A percentile compares a stretch with the other conserved stretches of the same genome.
These are phyloP conservation scores for Leptinotarsa defecta DNA, from an alignment of 1,140 invertebrate species.

Conservation along the genomic window DNA sequence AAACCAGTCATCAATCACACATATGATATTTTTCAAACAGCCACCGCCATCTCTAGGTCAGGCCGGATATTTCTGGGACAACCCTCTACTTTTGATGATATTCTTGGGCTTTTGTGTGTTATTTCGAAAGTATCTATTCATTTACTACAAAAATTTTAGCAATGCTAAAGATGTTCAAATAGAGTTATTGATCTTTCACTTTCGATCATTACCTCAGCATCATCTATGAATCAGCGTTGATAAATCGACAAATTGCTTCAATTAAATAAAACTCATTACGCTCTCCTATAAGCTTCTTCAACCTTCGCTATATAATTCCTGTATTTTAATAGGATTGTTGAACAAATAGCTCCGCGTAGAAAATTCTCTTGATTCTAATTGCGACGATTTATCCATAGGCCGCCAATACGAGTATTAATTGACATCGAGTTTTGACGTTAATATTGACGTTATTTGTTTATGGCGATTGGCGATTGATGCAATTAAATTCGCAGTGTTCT, in stretches of 20 bases:
- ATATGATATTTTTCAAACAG: no score
- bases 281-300: background rate
- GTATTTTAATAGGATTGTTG: background rate
- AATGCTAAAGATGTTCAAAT: background rate
- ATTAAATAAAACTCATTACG: background rate
- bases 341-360: background rate
- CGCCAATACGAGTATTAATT: background rate
- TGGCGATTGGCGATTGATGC: background rate
- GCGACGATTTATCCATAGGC: background rate
- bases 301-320: background rate
- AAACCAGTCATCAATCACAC: no score
- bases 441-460: constrained; percentile 6
- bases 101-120: no score
- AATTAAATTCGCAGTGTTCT: background rate
- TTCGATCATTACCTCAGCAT: background rate
- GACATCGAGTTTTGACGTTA: constrained; percentile 5
- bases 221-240: background rate
- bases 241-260: background rate
- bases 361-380: background rate
- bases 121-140: no score
- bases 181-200: no score
- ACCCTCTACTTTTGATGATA: no score
- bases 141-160: no score
- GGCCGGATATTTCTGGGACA: no score
- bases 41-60: no score